phyloP scores from a whole-genome alignment of 64 coral and sea anemone genomes.

The Cladopsammia gracilis region DNA sequence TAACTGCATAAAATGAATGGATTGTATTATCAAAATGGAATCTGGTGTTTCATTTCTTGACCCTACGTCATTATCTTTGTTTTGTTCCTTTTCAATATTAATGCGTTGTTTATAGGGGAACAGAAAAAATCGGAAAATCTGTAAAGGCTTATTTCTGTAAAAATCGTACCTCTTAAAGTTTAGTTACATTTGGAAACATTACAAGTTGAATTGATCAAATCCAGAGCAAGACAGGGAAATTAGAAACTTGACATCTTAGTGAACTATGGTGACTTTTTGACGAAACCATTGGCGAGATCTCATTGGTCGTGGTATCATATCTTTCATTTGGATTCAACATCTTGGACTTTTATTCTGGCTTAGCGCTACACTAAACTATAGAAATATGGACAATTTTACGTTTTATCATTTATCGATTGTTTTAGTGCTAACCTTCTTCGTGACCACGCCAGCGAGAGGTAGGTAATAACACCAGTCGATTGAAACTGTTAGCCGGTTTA shows the following conservation, averaged over 20 bases:
- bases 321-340: not conserved
- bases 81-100: slow-evolving; percentile 39
- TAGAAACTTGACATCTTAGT: not conserved
- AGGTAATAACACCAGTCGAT: not conserved
- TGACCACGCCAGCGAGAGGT: slow-evolving; percentile 8
- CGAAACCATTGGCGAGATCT: not conserved
- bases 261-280: not conserved
- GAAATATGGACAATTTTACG: slow-evolving; percentile 40
- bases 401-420: not conserved
- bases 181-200: not conserved
- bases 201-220: not conserved
- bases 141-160: not conserved
- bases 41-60: slow-evolving; percentile 16
- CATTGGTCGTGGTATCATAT: not conserved
- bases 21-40: slow-evolving; percentile 66
- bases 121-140: not conserved
- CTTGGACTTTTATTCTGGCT: not conserved
- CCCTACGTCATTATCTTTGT: slow-evolving; percentile 37
- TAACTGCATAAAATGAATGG: not conserved
- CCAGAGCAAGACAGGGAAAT: not conserved
- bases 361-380: not conserved
- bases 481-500: not conserved
- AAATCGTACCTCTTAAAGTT: not conserved
- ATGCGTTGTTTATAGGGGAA: slow-evolving; percentile 2
- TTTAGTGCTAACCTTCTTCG: not conserved